These are phyloP conservation scores for Hyperoplus lanceolatus DNA, from an alignment of 2,797 vertebrate species.

Conservation along the genomic window DNA sequence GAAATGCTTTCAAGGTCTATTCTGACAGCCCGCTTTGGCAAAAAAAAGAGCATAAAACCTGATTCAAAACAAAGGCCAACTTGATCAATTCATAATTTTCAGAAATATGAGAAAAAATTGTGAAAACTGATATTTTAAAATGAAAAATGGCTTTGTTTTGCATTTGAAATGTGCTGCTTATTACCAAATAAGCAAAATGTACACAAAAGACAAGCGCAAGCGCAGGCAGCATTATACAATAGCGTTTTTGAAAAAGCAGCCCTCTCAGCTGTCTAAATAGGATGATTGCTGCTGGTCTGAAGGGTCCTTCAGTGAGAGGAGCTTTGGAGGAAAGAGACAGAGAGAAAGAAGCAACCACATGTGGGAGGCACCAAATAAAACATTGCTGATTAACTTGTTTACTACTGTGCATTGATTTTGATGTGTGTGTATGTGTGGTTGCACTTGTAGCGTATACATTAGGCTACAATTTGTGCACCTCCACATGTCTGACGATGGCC, in stretches of 20 bases:
- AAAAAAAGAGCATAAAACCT: slow-evolving; percentile 31
- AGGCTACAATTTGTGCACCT: slow-evolving; percentile 4
- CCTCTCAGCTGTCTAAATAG: slow-evolving; percentile 81
- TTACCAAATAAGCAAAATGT: slow-evolving; percentile 60
- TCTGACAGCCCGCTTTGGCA: slow-evolving; percentile 9
- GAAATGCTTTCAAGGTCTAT: slow-evolving; percentile 4
- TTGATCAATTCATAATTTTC: slow-evolving; percentile 23
- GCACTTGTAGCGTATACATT: slow-evolving; percentile 6
- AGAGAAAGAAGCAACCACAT: slow-evolving; percentile 67
- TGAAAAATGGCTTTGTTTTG: slow-evolving; percentile 26
- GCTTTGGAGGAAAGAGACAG: slow-evolving; percentile 70
- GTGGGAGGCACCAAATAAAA: slow-evolving; percentile 78
- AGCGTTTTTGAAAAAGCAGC: slow-evolving; percentile 56
- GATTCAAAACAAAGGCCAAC: slow-evolving; percentile 25
- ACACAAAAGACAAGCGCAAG: slow-evolving; percentile 71
- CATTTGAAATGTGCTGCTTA: slow-evolving; percentile 39
- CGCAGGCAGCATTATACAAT: slow-evolving; percentile 70
- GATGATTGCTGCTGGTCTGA: slow-evolving; percentile 84
- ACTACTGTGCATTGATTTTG: slow-evolving; percentile 21
- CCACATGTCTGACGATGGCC: slow-evolving; percentile 6
- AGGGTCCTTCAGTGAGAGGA: slow-evolving; percentile 84
- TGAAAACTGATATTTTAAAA: slow-evolving; percentile 11
- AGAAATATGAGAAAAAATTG: slow-evolving; percentile 6
- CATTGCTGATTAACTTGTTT: slow-evolving; percentile 74
- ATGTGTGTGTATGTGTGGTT: not conserved